A percentile compares a stretch with the other conserved stretches of the same genome.
These are phyloP conservation scores for Microplitis demolitor DNA, from an alignment of 1,140 invertebrate genomes.

Conservation along the genomic window DNA sequence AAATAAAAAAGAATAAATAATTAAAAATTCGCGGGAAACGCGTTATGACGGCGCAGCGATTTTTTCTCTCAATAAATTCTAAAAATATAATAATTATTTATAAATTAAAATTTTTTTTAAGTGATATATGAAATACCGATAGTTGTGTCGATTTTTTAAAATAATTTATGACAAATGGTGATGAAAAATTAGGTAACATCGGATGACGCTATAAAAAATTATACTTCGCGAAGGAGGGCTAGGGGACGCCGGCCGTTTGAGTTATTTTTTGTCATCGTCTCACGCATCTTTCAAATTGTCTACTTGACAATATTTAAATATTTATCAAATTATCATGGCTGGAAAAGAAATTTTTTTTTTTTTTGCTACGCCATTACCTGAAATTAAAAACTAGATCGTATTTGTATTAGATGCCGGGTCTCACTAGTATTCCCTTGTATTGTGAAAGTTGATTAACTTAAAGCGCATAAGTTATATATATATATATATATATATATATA, in stretches of 20 bases:
- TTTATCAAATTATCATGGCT: slow-evolving; percentile 24
- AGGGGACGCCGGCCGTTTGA: slow-evolving; percentile 38
- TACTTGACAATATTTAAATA: not conserved
- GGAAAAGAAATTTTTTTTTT: too few species aligned
- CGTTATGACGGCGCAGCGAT: too few species aligned
- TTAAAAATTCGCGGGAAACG: too few species aligned
- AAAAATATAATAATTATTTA: not conserved
- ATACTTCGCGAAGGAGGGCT: slow-evolving; percentile 1
- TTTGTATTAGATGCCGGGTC: slow-evolving; percentile 2
- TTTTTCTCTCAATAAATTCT: too few species aligned
- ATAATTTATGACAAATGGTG: not conserved
- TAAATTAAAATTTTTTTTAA: not conserved
- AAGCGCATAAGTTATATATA: not conserved
- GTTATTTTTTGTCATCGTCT: slow-evolving; percentile 30
- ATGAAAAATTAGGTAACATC: slow-evolving; percentile 12
- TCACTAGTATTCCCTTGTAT: not conserved
- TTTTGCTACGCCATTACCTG: not conserved
- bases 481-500: too few species aligned
- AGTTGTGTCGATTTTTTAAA: not conserved
- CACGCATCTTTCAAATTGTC: slow-evolving; percentile 24
- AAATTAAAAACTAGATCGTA: not conserved
- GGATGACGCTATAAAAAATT: slow-evolving; percentile 19
- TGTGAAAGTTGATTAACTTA: slow-evolving; percentile 7
- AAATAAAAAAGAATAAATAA: too few species aligned
- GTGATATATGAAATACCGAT: not conserved